These are phyloP conservation scores for Scolopax mira DNA, from an alignment of 2,113 vertebrate species.

Conservation along the genomic window DNA sequence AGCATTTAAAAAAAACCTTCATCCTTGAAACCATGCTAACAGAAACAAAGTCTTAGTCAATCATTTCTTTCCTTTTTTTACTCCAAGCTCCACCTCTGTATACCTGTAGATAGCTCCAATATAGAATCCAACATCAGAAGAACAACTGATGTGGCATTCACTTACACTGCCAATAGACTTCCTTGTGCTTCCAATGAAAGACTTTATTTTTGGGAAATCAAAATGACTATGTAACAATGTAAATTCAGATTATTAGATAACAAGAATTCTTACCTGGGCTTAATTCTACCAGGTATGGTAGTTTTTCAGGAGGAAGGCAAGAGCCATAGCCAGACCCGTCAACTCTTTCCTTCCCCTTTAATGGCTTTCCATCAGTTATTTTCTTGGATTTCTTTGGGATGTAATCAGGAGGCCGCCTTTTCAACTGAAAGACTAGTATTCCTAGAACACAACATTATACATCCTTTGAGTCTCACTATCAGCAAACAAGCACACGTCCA, in stretches of 20 bases:
- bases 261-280: conserved; percentile 83
- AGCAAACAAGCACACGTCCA: not conserved
- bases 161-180: not conserved
- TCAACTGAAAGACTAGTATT: conserved; percentile 92
- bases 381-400: conserved; percentile 85
- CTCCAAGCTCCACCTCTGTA: not conserved
- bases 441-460: conserved; percentile 70
- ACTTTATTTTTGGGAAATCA: not conserved
- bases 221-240: not conserved
- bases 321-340: conserved; percentile 78
- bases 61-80: not conserved
- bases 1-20: not conserved
- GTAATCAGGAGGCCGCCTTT: conserved; percentile 89
- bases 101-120: not conserved
- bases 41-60: not conserved
- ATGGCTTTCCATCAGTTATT: conserved; percentile 77
- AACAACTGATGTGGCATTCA: not conserved
- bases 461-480: not conserved
- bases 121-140: not conserved
- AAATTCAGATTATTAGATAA: not conserved
- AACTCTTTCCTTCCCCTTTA: conserved; percentile 76
- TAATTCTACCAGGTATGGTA: conserved; percentile 96
- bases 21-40: not conserved
- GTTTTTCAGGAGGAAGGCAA: conserved; percentile 86
- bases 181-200: not conserved